Percentiles rank a stretch among this genome's conserved stretches.
Conservation (phyloP, 2,113 vertebrate species). For the Pseudolaguvia tuberculata region DNA sequence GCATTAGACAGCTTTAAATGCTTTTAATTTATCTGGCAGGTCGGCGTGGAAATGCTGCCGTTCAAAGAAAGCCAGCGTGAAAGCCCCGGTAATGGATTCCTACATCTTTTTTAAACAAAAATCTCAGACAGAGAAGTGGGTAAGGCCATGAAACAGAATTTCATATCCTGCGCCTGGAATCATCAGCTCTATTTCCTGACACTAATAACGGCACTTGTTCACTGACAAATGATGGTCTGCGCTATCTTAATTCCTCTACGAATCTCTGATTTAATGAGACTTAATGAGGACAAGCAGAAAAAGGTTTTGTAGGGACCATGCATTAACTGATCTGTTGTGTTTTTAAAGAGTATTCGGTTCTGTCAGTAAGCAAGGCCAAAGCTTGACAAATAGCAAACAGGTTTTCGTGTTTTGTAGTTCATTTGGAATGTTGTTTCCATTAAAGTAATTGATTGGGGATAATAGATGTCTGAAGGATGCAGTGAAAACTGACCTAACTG, state of each 20-base stretch:
- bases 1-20: conserved; percentile 53
- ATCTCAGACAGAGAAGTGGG: conserved; percentile 7
- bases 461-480: background rate
- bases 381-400: background rate
- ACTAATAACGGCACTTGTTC: conserved; percentile 29
- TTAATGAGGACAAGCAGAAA: conserved; percentile 27
- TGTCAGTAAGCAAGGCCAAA: background rate
- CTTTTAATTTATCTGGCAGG: conserved; percentile 47
- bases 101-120: background rate
- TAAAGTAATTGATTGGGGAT: background rate
- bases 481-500: background rate
- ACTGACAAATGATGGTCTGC: conserved; percentile 14
- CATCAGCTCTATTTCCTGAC: conserved; percentile 30
- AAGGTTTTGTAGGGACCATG: conserved; percentile 3
- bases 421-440: background rate
- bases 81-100: conserved; percentile 39
- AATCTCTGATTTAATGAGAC: conserved; percentile 21
- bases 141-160: conserved; percentile 26
- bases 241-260: conserved; percentile 38
- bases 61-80: conserved; percentile 45
- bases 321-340: background rate
- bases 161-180: conserved; percentile 27
- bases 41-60: background rate
- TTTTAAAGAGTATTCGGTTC: background rate
- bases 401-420: background rate